Base-by-base conservation (phyloP, 2,113 vertebrate genomes). In the Cnemophilus loriae region DNA sequence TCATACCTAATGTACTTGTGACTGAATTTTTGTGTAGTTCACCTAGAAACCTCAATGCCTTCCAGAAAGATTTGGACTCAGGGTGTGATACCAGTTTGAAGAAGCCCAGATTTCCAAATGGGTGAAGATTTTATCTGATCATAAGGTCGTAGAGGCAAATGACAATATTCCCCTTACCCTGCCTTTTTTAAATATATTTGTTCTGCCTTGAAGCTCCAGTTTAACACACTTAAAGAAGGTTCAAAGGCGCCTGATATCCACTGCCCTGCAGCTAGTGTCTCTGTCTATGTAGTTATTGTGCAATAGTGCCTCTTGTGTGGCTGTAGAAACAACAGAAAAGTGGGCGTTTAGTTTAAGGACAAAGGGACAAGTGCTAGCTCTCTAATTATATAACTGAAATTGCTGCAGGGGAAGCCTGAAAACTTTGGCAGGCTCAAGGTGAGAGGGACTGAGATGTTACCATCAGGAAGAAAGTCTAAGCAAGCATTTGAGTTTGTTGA, bases 251-350 rank as follows among this genome's bases (percentile, higher is more conserved):
- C 44, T 85, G 60, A 42, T 70, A 49, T 3, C 16, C 9, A 16
- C 24, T 77, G 44, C 24, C 18, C 18, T 44, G 32, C 6, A 9
- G 22, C 55, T 32, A 2, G 7, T 33, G 20, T 53, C 22, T 85
- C 56, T 75, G 5, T 32, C 18, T 44, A 15, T 0, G 0, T 3
- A 35, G 63, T 1, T 87, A 30, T 7, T 5, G 1, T 44, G 16
- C 13, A 24, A 0, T 50, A 41, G n/a, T 23, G 30, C 19, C 32
- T 79, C 39, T 53, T 75, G 16, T 10, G 13, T 68, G 35, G 7
- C 30, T 83, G 28, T 22, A 59, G 75, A 61, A 87, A 59, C 16
- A 57, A 28, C 10, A 64, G 23, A 32, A 35, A 60, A 41, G 7
- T 69, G 44, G 11, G 30, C 0, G 0, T 26, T 61, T 7, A 26